These are phyloP conservation scores for Cyclophora albipunctata DNA, from an alignment of 2,888 invertebrate species.

Conservation along the genomic window DNA sequence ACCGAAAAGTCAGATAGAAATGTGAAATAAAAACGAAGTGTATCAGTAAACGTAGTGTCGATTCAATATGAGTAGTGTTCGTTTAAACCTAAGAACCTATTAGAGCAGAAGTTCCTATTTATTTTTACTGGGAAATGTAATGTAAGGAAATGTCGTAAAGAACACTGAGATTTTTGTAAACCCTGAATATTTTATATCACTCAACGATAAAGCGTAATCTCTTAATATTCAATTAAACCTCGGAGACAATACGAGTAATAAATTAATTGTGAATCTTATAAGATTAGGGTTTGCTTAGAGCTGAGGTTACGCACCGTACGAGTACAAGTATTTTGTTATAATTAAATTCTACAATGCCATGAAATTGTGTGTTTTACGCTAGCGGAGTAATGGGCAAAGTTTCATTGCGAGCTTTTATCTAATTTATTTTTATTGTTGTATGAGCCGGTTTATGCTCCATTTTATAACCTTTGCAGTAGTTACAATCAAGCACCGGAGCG, in stretches of 20 bases:
- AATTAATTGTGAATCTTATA: constrained; percentile 8
- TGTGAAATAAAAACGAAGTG: too few species aligned
- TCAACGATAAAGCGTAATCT: too few species aligned
- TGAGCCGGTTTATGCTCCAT: constrained; percentile 57
- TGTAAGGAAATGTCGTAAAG: too few species aligned
- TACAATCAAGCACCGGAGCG: constrained; percentile 39
- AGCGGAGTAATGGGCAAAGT: constrained; percentile 59
- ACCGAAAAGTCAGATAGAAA: too few species aligned
- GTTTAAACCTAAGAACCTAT: too few species aligned
- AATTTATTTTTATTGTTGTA: constrained; percentile 72
- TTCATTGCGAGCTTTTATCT: constrained; percentile 70
- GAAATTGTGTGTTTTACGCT: constrained; percentile 58
- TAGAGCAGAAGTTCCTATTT: too few species aligned
- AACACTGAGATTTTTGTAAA: too few species aligned
- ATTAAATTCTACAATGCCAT: constrained; percentile 62
- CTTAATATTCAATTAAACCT: too few species aligned
- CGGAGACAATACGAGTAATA: background rate
- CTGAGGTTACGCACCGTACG: constrained; percentile 6
- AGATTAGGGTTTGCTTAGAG: constrained; percentile 15
- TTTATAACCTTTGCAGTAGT: constrained; percentile 54
- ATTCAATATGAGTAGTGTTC: too few species aligned
- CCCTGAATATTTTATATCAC: background rate
- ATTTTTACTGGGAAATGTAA: too few species aligned
- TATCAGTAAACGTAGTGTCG: too few species aligned
- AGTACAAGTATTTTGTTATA: constrained; percentile 49